Evolutionary conservation across 2,888 invertebrate species (phyloP), one percentile per base, ranked within the genome.

Genomic region (Ophioninae sp.): DNA sequence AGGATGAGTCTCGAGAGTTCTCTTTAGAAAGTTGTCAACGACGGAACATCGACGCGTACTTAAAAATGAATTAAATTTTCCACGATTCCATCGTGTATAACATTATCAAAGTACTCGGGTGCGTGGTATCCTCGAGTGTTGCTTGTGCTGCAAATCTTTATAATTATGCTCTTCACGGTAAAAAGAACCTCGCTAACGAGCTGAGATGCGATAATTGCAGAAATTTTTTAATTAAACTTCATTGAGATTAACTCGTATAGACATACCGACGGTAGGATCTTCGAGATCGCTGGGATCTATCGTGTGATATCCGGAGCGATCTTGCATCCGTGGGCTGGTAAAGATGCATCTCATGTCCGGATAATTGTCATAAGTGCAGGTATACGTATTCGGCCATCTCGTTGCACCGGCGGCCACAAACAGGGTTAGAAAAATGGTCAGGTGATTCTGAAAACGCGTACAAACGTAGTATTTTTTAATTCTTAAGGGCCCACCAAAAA

Each of bases 251-350:
- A 2, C 41, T 59, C 22, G 41, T 68, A 23, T 58, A 44, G 30
- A 84, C 86, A 77, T 82, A 87, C 87, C 87, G 41, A 84, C 81
- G 39, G 75, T 82, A 6, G 86, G 86, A 77, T 87, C 84, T 17
- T 83, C 82, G 22, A 84, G 59, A 79, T 86, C 87, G 65, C 56
- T 83, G 1, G 84, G 83, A 84, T 86, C 86, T 39, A 87, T 86
- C 7, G 87, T 87, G n/a, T 81, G 86, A 71, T 87, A 87, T 56
- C 79, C 75, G 17, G 75, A 68, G 41, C 84, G 84, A 72, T 67
- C 71, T 39, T 84, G 84, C 67, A 84, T 81, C 58, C 37, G 74
- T 63, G 81, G 75, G n/a, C 37, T 67, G 22, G 41, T n/a, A 20
- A 67, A 71, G 17, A 75, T 10, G 67, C 84, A 84, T 75, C 81